Evolutionary conservation across 1,140 invertebrate genomes (phyloP).

Genomic region (Grapholita molesta): DNA sequence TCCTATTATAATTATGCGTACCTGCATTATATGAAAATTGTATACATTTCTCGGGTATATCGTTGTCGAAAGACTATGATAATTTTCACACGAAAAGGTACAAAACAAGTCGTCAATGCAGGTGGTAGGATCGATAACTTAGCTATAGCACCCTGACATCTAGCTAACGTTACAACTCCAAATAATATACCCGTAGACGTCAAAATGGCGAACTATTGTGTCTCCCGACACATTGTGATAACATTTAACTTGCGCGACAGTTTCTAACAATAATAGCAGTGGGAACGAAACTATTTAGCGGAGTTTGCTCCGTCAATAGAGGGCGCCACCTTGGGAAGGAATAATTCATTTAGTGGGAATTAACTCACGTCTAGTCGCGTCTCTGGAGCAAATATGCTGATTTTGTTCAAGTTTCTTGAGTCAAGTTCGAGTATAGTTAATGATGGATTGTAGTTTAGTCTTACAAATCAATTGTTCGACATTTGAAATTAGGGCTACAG

Average conservation of each 20-base stretch:
- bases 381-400: not conserved
- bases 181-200: not conserved
- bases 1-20: too few species aligned
- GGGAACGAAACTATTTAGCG: conserved; percentile 73
- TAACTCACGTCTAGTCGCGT: conserved; percentile 46
- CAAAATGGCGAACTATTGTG: conserved; percentile 43
- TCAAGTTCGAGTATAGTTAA: not conserved
- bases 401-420: conserved; percentile 15
- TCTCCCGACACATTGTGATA: conserved; percentile 42
- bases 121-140: not conserved
- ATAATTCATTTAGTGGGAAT: conserved; percentile 71
- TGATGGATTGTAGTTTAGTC: conserved; percentile 3
- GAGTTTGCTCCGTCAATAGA: conserved; percentile 69
- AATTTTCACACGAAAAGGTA: conserved; percentile 11
- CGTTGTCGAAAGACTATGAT: too few species aligned
- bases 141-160: not conserved
- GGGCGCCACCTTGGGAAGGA: conserved; percentile 63
- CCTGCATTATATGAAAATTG: too few species aligned
- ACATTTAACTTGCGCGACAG: conserved; percentile 56
- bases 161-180: conserved; percentile 14
- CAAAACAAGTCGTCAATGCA: conserved; percentile 19
- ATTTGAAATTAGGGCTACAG: not conserved
- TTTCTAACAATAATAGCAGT: conserved; percentile 68
- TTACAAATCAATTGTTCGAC: not conserved
- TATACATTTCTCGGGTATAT: too few species aligned